Evolutionary conservation across 2,888 invertebrate species (phyloP).

Genomic region (Deilephila elpenor): DNA sequence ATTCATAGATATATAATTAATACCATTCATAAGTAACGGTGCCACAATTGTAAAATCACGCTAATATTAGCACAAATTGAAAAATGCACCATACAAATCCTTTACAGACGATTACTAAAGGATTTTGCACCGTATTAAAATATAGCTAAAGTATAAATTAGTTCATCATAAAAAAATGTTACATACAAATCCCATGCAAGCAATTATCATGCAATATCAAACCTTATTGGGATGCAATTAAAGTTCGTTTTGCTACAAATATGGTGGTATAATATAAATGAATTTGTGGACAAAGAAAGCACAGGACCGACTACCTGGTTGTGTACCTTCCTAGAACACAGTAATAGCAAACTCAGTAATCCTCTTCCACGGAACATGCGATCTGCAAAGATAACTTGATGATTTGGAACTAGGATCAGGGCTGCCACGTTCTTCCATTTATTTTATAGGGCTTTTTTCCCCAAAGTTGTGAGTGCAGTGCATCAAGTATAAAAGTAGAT

Average conservation of each 20-base stretch:
- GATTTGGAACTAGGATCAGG: constrained; percentile 62
- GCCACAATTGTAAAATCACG: constrained; percentile 26
- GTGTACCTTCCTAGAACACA: constrained; percentile 77
- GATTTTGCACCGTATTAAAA: background rate
- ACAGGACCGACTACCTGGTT: constrained; percentile 71
- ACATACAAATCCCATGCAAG: constrained; percentile 1
- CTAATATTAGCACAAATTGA: constrained; percentile 25
- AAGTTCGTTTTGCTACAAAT: background rate
- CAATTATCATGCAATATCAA: background rate
- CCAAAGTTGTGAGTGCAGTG: too few relatives aligned
- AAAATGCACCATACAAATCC: constrained; percentile 26
- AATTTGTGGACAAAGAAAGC: constrained; percentile 65
- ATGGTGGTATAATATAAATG: constrained; percentile 25
- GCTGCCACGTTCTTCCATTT: constrained; percentile 52
- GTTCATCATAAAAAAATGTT: constrained; percentile 18
- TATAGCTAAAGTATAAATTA: background rate
- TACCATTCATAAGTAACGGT: constrained; percentile 29
- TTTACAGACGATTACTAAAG: background rate
- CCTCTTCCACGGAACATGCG: constrained; percentile 77
- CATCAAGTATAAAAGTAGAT: too few relatives aligned
- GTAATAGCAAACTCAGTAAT: constrained; percentile 78
- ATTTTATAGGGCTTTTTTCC: background rate
- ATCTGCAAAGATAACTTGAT: constrained; percentile 75
- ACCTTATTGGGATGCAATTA: background rate
- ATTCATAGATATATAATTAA: constrained; percentile 23